phyloP scores from a whole-genome alignment of 2,888 invertebrate genomes.

The Omphaloscelis lunosa region DNA sequence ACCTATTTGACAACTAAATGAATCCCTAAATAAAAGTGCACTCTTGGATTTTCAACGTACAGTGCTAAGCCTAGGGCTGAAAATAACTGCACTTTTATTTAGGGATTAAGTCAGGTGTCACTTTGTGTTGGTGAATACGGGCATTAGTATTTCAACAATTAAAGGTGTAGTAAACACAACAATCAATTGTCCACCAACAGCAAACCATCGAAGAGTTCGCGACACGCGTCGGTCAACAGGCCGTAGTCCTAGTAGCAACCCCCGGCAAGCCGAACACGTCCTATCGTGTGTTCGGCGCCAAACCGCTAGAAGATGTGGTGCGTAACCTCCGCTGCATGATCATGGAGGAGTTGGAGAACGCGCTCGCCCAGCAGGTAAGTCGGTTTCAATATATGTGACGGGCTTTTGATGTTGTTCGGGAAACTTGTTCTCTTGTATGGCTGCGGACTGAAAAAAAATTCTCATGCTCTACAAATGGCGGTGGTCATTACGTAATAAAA shows the following conservation, averaged over 20 bases:
- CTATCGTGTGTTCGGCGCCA: conserved; percentile 99
- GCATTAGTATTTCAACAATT: not conserved
- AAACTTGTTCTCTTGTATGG: too few species aligned
- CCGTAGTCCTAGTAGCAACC: conserved; percentile 98
- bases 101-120: too few species aligned
- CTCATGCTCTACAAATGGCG: not conserved
- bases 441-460: not conserved
- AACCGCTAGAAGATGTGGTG: conserved; percentile 98
- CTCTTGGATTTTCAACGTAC: too few species aligned
- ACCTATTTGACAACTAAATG: too few species aligned
- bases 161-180: not conserved
- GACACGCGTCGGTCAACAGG: conserved; percentile 99
- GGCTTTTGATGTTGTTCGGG: not conserved
- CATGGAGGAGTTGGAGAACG: conserved; percentile 98
- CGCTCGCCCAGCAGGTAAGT: conserved; percentile 95
- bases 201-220: conserved; percentile 99
- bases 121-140: too few species aligned
- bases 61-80: too few species aligned
- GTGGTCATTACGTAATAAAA: not conserved
- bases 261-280: conserved; percentile 99
- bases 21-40: too few species aligned
- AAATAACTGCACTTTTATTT: too few species aligned
- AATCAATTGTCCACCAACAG: conserved; percentile 77
- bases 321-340: conserved; percentile 97
- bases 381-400: conserved; percentile 34